Conservation (phyloP, 2,113 vertebrate species). For the Hucho hucho region DNA sequence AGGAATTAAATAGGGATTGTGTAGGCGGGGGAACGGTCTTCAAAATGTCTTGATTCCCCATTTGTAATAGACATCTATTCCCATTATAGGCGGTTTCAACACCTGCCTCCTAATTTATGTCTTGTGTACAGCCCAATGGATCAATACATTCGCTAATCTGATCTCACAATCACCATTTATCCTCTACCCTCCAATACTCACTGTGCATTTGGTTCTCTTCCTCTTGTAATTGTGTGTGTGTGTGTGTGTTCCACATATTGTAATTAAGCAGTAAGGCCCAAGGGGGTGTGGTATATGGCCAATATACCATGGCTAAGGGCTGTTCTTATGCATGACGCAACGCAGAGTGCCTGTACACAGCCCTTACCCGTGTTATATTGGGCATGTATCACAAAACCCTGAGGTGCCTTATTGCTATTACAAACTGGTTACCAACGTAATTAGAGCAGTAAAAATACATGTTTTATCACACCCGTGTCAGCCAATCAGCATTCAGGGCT, state of each 20-base stretch:
- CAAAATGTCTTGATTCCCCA: not conserved
- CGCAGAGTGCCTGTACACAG: no score
- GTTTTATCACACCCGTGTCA: no score
- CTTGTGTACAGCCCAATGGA: not conserved
- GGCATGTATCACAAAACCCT: no score
- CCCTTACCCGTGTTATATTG: no score
- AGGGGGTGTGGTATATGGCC: no score
- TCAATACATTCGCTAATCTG: not conserved
- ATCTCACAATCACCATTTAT: not conserved
- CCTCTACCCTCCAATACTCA: not conserved
- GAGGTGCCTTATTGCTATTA: no score
- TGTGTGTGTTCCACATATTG: slow-evolving; percentile 4
- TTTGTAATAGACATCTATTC: not conserved
- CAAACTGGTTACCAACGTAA: no score
- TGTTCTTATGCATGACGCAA: no score
- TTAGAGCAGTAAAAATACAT: no score
- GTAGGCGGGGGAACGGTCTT: not conserved
- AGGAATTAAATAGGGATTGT: not conserved
- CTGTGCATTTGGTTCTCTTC: slow-evolving; percentile 9
- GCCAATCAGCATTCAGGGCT: no score
- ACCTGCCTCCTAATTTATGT: not conserved
- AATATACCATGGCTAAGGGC: no score
- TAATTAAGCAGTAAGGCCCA: no score
- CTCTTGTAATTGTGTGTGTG: slow-evolving; percentile 24
- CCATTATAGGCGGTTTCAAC: not conserved